Conservation (phyloP, 2,797 vertebrate genomes). For the Megaceryle alcyon region DNA sequence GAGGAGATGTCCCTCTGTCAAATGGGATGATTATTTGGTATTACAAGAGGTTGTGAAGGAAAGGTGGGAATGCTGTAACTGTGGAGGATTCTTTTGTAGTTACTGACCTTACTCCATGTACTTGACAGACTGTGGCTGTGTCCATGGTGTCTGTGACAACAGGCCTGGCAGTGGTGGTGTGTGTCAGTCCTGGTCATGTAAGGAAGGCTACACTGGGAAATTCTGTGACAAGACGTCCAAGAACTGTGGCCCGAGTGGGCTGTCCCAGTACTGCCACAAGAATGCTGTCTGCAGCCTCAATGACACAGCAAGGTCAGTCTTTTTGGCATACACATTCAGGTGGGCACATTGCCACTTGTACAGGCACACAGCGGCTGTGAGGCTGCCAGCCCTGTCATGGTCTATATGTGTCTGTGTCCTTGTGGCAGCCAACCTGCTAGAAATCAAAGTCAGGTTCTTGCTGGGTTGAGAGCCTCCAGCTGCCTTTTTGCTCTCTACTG, state of each 20-base stretch:
- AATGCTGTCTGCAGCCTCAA: conserved; percentile 85
- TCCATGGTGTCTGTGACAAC: conserved; percentile 94
- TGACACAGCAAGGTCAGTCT: conserved; percentile 76
- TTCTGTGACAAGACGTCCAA: conserved; percentile 83
- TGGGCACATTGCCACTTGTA: not conserved
- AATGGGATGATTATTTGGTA: not conserved
- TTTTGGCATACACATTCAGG: not conserved
- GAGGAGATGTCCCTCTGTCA: not conserved
- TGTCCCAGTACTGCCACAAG: conserved; percentile 85
- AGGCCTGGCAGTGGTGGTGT: conserved; percentile 86
- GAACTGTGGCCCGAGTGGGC: conserved; percentile 77
- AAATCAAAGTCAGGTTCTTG: not conserved
- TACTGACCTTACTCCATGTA: not conserved
- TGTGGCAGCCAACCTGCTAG: not conserved
- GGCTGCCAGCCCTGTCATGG: not conserved
- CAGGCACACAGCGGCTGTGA: not conserved
- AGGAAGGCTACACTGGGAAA: conserved; percentile 84
- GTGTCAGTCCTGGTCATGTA: conserved; percentile 87
- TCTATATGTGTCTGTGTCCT: not conserved
- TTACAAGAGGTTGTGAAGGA: not conserved
- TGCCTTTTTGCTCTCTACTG: not conserved
- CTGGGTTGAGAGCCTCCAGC: not conserved
- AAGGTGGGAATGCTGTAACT: not conserved
- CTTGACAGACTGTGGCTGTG: conserved; percentile 87
- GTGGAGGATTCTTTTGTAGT: not conserved